A percentile compares a stretch with the other conserved stretches of the same genome.
These are phyloP conservation scores for Noctua janthe DNA, from an alignment of 2,888 invertebrate genomes.

Conservation along the genomic window DNA sequence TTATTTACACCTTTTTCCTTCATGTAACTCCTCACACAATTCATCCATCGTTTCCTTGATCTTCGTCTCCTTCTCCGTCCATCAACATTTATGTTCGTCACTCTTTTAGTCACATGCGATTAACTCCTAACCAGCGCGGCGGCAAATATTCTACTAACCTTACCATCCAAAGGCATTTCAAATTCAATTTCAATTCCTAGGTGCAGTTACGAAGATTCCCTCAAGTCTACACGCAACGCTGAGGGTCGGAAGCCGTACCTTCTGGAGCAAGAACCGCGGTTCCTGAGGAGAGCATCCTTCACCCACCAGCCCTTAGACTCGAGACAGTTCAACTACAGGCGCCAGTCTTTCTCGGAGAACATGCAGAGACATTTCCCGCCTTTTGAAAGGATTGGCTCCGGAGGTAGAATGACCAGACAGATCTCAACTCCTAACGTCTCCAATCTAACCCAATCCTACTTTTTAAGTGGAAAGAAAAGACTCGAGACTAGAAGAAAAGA, in stretches of 20 bases:
- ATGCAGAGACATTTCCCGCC: constrained; percentile 84
- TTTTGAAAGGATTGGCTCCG: constrained; percentile 79
- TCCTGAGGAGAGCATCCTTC: constrained; percentile 83
- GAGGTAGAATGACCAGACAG: constrained; percentile 78
- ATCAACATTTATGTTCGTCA: too few species aligned
- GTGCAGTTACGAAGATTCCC: constrained; percentile 95
- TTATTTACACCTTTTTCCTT: too few species aligned
- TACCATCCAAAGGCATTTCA: constrained; percentile 43
- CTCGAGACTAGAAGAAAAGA: constrained; percentile 82
- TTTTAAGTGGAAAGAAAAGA: constrained; percentile 78
- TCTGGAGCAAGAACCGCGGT: constrained; percentile 76
- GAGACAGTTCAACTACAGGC: constrained; percentile 78
- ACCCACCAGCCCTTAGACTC: constrained; percentile 82
- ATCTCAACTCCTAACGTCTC: constrained; percentile 84
- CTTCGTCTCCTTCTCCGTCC: too few species aligned
- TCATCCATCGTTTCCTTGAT: too few species aligned
- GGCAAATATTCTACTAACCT: constrained; percentile 33
- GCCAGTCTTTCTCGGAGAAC: constrained; percentile 87
- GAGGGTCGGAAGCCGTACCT: constrained; percentile 77
- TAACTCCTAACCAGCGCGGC: background rate
- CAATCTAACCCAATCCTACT: constrained; percentile 80
- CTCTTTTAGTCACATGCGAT: too few species aligned
- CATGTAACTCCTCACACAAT: too few species aligned
- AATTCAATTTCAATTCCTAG: constrained; percentile 77
- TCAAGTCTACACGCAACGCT: constrained; percentile 92